Evolutionary conservation across 2,797 vertebrate species (phyloP).

Genomic region (Knipowitschia caucasica): DNA sequence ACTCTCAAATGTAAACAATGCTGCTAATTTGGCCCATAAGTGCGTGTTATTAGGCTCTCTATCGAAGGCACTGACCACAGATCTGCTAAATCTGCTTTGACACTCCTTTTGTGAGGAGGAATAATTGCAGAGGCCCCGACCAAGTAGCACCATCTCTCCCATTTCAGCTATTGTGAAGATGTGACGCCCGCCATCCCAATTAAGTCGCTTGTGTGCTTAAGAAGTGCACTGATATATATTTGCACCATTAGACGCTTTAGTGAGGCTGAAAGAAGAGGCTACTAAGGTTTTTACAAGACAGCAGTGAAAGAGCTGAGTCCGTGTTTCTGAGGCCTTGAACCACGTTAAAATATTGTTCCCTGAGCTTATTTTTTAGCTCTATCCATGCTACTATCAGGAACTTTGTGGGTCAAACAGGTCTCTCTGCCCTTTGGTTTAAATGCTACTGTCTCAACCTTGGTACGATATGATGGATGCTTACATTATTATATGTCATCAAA

Average conservation of each 20-base stretch:
- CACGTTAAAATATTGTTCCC: too few species aligned
- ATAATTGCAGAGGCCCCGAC: constrained; percentile 60
- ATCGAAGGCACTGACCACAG: constrained; percentile 56
- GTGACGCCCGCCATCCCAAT: constrained; percentile 63
- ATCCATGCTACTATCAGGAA: too few species aligned
- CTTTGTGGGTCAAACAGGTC: too few species aligned
- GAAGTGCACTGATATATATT: neutral
- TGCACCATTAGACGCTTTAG: neutral
- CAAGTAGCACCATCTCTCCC: constrained; percentile 53
- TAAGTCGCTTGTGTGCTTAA: constrained; percentile 40
- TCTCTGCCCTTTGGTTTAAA: too few species aligned
- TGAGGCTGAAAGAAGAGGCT: too few species aligned
- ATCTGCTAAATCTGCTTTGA: constrained; percentile 61
- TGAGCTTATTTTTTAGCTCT: too few species aligned
- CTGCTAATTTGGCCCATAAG: constrained; percentile 59
- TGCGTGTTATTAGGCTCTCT: constrained; percentile 60
- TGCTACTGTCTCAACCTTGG: too few species aligned
- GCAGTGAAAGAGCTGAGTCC: too few species aligned
- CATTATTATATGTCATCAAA: too few species aligned
- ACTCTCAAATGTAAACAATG: constrained; percentile 61
- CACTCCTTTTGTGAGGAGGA: constrained; percentile 54
- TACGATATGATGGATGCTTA: too few species aligned
- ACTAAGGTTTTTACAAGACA: too few species aligned
- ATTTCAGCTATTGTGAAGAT: constrained; percentile 52
- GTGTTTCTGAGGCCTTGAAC: too few species aligned